These are phyloP conservation scores for Microcebus ravelobensis DNA, from an alignment of 2,113 vertebrate genomes.

Conservation along the genomic window DNA sequence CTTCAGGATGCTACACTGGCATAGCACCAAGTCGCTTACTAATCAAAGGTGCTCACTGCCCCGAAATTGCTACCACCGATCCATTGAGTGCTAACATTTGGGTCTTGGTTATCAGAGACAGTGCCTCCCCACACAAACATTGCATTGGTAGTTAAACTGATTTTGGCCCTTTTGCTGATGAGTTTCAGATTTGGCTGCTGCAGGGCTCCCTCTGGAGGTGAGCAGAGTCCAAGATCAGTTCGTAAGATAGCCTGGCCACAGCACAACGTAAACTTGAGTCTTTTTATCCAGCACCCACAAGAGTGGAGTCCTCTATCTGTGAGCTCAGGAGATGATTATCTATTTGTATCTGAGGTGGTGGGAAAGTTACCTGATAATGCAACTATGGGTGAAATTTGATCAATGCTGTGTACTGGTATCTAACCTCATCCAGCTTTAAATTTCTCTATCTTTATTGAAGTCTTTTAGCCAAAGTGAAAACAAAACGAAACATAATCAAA, in stretches of 20 bases:
- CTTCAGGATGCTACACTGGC: not conserved
- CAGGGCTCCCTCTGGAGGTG: constrained; percentile 54
- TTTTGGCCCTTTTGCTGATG: not conserved
- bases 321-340: not conserved
- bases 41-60: not conserved
- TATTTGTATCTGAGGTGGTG: not conserved
- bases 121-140: not conserved
- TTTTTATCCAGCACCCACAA: not conserved
- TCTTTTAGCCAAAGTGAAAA: not conserved
- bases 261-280: not conserved
- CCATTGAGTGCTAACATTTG: not conserved
- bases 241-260: not conserved
- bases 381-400: not conserved
- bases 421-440: not conserved
- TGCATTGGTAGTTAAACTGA: not conserved
- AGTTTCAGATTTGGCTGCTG: not conserved
- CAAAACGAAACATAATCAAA: constrained; percentile 27
- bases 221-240: not conserved
- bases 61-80: not conserved
- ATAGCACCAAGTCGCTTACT: not conserved
- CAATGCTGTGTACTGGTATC: not conserved
- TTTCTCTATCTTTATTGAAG: not conserved
- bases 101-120: not conserved
- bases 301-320: not conserved
- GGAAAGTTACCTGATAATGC: not conserved